Evolutionary conservation across 2,797 vertebrate species (phyloP), one percentile per base, ranked within the genome.

Genomic region (Eulemur mongoz): DNA sequence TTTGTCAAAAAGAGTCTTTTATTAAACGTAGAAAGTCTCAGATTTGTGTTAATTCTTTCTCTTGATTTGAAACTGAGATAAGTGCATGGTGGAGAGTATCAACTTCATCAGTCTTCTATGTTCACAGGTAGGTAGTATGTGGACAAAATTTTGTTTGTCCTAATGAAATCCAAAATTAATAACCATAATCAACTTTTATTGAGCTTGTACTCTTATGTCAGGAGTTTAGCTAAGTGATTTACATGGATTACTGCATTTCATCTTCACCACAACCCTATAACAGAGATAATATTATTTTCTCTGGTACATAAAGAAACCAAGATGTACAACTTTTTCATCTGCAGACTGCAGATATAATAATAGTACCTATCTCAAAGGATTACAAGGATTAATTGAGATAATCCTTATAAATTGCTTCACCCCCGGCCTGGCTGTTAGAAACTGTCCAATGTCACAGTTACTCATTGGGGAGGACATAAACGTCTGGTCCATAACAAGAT

Each of bases 1-100:
- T 96, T 59, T 95, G 52, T 72, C 45, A 87, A 72, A 95, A 93
- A 27, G 43, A 79, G 13, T 67, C 30, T 97, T 93, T 79, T 13
- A n/a, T 18, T 67, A 59, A 93, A 80, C 18, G 4, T 75, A 59
- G 32, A 59, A 86, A 89, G 69, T 52, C 52, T 95, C 12, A 84
- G 25, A 65, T 59, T 45, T 76, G 22, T 82, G 54, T 75, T 93
- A 30, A 80, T 82, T 97, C 32, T 78, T 89, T 81, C 43, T 57
- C 25, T 69, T 83, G 30, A 89, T 67, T 70, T 65, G 79, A 89
- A 96, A 89, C 23, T 73, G 50, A 88, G 38, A 35, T 67, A 69
- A 52, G 14, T 45, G 25, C 3, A 18, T 48, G 50, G 45, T 48
- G 35, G 67, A 83, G 69, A 75, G 4, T 52, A 23, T 2, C 2